phyloP scores from a whole-genome alignment of 2,113 vertebrate genomes.

The Percina caprodes region DNA sequence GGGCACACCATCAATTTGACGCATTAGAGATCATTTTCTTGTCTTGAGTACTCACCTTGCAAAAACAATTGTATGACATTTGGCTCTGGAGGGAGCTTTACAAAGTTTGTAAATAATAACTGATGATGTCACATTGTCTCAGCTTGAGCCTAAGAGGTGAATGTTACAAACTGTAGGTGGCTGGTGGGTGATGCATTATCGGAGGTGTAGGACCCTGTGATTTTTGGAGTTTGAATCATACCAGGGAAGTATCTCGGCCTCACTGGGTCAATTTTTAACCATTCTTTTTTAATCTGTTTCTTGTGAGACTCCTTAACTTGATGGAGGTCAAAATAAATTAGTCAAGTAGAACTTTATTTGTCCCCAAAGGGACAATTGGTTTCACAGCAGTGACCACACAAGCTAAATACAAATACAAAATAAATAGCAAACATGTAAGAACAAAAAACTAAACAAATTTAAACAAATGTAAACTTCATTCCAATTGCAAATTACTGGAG shows the following conservation, averaged over 20 bases:
- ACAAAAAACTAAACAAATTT: no score
- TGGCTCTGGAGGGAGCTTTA: not conserved
- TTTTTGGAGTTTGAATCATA: not conserved
- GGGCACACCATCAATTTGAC: not conserved
- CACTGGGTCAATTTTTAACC: not conserved
- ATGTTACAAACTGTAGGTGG: not conserved
- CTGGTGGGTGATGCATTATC: not conserved
- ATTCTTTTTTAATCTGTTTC: not conserved
- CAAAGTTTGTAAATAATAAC: not conserved
- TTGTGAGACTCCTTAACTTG: not conserved
- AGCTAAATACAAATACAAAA: no score
- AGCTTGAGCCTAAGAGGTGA: not conserved
- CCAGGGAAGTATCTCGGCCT: not conserved
- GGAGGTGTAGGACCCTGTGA: not conserved
- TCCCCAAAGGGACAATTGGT: no score
- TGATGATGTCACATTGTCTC: not conserved
- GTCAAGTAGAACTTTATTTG: no score
- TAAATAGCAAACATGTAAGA: no score
- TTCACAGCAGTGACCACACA: no score
- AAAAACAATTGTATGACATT: not conserved
- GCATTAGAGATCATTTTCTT: not conserved
- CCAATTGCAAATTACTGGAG: not conserved
- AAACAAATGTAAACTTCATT: no score
- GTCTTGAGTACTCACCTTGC: not conserved
- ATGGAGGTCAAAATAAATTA: not conserved